Evolutionary conservation across 2,113 vertebrate genomes (phyloP).

Genomic region (Sinocyclocheilus grahami): DNA sequence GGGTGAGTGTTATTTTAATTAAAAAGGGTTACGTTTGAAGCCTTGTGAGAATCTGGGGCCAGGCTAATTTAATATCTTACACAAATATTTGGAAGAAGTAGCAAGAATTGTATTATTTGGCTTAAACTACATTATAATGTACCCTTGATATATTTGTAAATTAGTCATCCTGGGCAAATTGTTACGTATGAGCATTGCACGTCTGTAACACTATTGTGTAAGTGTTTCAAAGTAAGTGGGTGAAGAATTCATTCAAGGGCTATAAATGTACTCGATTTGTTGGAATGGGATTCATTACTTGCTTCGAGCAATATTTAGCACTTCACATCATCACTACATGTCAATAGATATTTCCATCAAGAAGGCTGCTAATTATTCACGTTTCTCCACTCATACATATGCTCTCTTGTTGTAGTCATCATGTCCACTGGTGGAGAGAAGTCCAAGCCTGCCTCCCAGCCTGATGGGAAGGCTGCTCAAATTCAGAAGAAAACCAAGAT

Average conservation of each 20-base stretch:
- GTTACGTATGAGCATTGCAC: neutral
- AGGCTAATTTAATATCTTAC: neutral
- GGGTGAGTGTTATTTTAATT: neutral
- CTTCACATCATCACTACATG: slow-evolving; percentile 37
- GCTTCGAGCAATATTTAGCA: slow-evolving; percentile 35
- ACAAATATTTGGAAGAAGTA: neutral
- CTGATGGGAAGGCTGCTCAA: slow-evolving; percentile 71
- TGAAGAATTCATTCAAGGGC: neutral
- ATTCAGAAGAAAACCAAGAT: slow-evolving; percentile 66
- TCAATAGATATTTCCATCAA: slow-evolving; percentile 14
- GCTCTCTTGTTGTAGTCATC: slow-evolving; percentile 55
- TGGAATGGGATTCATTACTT: neutral
- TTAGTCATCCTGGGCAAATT: neutral
- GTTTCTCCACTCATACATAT: neutral
- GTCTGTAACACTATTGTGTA: neutral
- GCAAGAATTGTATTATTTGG: neutral
- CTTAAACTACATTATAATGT: too few relatives aligned
- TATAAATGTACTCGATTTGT: neutral
- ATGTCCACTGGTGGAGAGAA: slow-evolving; percentile 77
- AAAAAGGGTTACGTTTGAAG: neutral
- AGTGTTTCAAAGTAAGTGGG: slow-evolving; percentile 14
- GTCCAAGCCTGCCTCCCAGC: slow-evolving; percentile 71
- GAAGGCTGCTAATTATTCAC: slow-evolving; percentile 17
- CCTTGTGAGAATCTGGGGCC: neutral
- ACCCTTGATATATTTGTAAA: neutral